phyloP scores from a whole-genome alignment of 2,113 vertebrate genomes.

The Tragelaphus buxtoni region DNA sequence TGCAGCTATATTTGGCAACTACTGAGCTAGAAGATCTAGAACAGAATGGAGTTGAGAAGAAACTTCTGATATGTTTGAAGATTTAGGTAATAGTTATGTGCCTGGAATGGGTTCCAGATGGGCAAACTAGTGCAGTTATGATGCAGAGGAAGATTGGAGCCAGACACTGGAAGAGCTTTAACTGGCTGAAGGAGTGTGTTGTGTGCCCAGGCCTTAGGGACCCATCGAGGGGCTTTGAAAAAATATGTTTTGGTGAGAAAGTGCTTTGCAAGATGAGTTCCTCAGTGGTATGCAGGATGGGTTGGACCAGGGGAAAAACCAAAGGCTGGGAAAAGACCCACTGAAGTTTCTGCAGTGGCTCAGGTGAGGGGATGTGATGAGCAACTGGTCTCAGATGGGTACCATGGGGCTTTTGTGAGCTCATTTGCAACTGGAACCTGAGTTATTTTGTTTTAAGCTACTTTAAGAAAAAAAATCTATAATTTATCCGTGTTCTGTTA shows the following conservation, averaged over 20 bases:
- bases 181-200: not conserved
- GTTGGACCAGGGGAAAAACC: not conserved
- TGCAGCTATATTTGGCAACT: not conserved
- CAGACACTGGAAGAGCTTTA: conserved; percentile 17
- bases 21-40: not conserved
- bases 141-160: not conserved
- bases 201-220: not conserved
- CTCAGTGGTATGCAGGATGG: not conserved
- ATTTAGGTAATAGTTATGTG: not conserved
- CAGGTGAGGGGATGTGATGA: not conserved
- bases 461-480: not conserved
- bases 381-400: not conserved
- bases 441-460: not conserved
- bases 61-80: conserved; percentile 11
- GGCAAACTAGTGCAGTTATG: not conserved
- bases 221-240: not conserved
- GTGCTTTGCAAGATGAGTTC: conserved; percentile 9
- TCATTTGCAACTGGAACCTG: not conserved
- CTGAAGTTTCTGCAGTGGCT: not conserved
- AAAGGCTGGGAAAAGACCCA: not conserved
- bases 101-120: not conserved
- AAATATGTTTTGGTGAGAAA: conserved; percentile 24
- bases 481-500: not conserved
- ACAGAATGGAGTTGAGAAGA: conserved; percentile 27
- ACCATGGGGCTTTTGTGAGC: not conserved